phyloP scores from a whole-genome alignment of 2,888 invertebrate species.

The Dascillus cervinus region DNA sequence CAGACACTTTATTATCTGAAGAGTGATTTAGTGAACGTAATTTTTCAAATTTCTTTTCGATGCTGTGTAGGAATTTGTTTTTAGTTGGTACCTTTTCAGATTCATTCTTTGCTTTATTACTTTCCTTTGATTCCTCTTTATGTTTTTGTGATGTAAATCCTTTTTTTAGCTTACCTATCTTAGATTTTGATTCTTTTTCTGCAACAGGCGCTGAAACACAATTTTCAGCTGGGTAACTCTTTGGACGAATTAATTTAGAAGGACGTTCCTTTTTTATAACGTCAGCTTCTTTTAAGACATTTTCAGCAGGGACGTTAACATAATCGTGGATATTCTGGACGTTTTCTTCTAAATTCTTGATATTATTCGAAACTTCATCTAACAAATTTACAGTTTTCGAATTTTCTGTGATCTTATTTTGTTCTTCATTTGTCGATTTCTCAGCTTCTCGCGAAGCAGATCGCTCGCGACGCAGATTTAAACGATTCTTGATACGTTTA shows the following conservation, averaged over 20 bases:
- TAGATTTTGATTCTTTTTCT: conserved; percentile 38
- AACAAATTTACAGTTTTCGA: conserved; percentile 24
- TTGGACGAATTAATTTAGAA: conserved; percentile 49
- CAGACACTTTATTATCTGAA: conserved; percentile 39
- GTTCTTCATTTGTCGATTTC: conserved; percentile 7
- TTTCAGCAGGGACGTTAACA: conserved; percentile 22
- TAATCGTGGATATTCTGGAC: conserved; percentile 30
- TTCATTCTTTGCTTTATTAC: neutral
- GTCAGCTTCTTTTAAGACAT: conserved; percentile 3
- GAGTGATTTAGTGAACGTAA: conserved; percentile 45
- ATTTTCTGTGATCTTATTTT: conserved; percentile 6
- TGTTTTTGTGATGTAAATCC: conserved; percentile 3
- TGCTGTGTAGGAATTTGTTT: conserved; percentile 59
- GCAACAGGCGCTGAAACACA: conserved; percentile 27
- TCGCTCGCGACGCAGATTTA: conserved; percentile 28
- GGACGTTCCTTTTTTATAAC: conserved; percentile 32
- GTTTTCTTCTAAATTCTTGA: conserved; percentile 31
- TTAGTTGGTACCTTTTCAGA: conserved; percentile 33
- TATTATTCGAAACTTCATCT: conserved; percentile 31
- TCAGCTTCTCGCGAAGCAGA: conserved; percentile 29
- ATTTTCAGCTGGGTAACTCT: conserved; percentile 48
- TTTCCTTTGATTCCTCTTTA: conserved; percentile 1
- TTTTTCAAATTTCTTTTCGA: conserved; percentile 72
- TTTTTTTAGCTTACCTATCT: conserved; percentile 29
- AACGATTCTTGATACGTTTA: conserved; percentile 45